These are phyloP conservation scores for Amazona guildingii DNA, from an alignment of 2,113 vertebrate genomes.

Conservation along the genomic window DNA sequence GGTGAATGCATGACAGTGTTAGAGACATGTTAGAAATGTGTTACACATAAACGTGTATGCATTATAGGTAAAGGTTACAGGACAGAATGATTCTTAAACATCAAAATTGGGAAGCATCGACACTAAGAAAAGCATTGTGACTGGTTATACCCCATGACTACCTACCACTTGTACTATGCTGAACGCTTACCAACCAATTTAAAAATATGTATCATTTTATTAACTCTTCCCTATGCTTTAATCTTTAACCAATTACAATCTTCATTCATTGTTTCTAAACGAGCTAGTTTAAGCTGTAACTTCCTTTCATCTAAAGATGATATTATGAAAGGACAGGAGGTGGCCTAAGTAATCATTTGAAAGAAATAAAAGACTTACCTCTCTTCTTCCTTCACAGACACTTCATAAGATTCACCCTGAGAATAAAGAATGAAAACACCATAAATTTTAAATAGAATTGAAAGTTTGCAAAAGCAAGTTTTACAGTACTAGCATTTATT, in stretches of 20 bases:
- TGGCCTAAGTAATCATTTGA: not conserved
- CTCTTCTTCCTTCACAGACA: conserved; percentile 36
- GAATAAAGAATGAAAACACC: not conserved
- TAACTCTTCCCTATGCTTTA: not conserved
- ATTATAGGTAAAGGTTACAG: not conserved
- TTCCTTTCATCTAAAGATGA: not conserved
- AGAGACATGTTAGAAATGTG: not conserved
- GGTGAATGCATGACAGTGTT: not conserved
- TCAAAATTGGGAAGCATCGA: not conserved
- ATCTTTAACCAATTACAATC: not conserved
- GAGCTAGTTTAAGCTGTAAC: not conserved
- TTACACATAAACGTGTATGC: fast-evolving
- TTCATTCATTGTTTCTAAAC: not conserved
- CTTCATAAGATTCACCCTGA: conserved; percentile 42
- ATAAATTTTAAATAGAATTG: not conserved
- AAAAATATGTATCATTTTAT: not conserved
- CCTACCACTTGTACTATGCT: not conserved
- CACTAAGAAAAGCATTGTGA: not conserved
- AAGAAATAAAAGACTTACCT: conserved; percentile 18
- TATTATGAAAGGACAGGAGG: not conserved
- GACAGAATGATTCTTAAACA: not conserved
- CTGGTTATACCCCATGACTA: not conserved
- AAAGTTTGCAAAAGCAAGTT: not conserved
- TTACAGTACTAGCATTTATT: not conserved
- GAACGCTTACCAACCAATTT: not conserved